Evolutionary conservation across 2,888 invertebrate species (phyloP).

Genomic region (Exephanes ischioxanthus): DNA sequence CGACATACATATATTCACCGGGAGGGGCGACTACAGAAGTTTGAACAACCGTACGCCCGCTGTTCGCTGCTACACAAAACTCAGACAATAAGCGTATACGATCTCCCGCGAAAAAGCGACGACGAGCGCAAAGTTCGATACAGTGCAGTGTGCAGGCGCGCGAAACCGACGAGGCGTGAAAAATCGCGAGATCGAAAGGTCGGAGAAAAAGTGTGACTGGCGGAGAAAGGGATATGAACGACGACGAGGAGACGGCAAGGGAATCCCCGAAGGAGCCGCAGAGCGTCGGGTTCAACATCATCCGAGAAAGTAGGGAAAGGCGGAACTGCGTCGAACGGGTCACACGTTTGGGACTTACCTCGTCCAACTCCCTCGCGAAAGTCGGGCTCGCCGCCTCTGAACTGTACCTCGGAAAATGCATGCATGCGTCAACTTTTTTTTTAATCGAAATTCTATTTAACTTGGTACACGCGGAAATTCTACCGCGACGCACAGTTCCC

Average conservation of each 20-base stretch:
- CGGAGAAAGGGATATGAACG: constrained; percentile 11
- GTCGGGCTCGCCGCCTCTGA: not conserved
- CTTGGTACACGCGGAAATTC: not conserved
- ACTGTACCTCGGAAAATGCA: not conserved
- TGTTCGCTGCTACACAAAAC: not conserved
- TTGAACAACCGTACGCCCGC: not conserved
- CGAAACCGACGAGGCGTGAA: constrained; percentile 30
- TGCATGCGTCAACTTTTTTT: not conserved
- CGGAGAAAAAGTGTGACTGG: constrained; percentile 24
- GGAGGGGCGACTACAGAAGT: constrained; percentile 25
- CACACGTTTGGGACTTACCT: constrained; percentile 7
- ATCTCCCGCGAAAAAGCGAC: not conserved
- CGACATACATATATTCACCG: constrained; percentile 49
- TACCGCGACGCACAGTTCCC: not conserved
- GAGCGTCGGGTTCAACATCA: constrained; percentile 2
- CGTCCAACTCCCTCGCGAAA: constrained; percentile 10
- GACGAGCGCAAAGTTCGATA: constrained; percentile 31
- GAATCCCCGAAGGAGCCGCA: constrained; percentile 33
- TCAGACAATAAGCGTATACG: constrained; percentile 14
- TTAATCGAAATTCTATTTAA: constrained; percentile 10
- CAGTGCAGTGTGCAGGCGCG: constrained; percentile 36
- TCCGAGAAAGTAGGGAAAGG: constrained; percentile 1
- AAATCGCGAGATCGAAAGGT: constrained; percentile 49
- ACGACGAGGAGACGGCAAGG: constrained; percentile 15
- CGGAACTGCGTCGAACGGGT: constrained; percentile 1